A percentile compares a stretch with the other conserved stretches of the same genome.
Evolutionary conservation across 1,140 invertebrate genomes (phyloP).

Genomic region (Drosophila ambigua): DNA sequence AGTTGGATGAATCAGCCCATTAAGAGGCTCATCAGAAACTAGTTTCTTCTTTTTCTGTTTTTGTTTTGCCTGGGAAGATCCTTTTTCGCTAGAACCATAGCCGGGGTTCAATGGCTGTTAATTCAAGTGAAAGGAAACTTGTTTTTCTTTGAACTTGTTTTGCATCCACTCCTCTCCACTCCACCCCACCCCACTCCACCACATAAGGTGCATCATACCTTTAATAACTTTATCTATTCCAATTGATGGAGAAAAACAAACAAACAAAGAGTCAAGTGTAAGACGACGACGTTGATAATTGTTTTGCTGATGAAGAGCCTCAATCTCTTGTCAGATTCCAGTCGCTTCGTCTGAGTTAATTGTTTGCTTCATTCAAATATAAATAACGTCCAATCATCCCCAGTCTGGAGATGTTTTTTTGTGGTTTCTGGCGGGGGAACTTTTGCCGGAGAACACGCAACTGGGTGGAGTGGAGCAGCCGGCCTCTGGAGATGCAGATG

Average conservation of each 20-base stretch:
- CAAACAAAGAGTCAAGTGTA: constrained; percentile 16
- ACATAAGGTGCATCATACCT: constrained; percentile 2
- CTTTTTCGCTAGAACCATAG: constrained; percentile 40
- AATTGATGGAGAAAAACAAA: constrained; percentile 7
- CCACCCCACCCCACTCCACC: no score
- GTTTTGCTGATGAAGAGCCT: constrained; percentile 19
- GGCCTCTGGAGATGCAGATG: no score
- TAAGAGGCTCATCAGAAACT: constrained; percentile 35
- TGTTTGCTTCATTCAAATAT: constrained; percentile 24
- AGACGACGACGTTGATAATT: constrained; percentile 28
- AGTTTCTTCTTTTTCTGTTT: constrained; percentile 14
- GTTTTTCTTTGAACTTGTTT: constrained; percentile 57
- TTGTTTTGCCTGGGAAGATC: constrained; percentile 9
- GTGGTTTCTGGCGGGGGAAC: constrained; percentile 28
- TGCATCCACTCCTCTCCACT: constrained; percentile 9
- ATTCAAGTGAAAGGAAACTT: constrained; percentile 63
- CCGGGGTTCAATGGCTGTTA: constrained; percentile 40
- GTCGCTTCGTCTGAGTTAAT: constrained; percentile 38
- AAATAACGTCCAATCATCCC: constrained; percentile 22
- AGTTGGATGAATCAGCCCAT: constrained; percentile 45
- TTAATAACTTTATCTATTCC: constrained; percentile 25
- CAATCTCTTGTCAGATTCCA: constrained; percentile 42
- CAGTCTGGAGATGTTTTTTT: constrained; percentile 28
- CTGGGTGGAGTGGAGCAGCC: constrained; percentile 25
- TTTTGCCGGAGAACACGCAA: constrained; percentile 30